These are phyloP conservation scores for Agrochola macilenta DNA, from an alignment of 2,888 invertebrate genomes.

Conservation along the genomic window DNA sequence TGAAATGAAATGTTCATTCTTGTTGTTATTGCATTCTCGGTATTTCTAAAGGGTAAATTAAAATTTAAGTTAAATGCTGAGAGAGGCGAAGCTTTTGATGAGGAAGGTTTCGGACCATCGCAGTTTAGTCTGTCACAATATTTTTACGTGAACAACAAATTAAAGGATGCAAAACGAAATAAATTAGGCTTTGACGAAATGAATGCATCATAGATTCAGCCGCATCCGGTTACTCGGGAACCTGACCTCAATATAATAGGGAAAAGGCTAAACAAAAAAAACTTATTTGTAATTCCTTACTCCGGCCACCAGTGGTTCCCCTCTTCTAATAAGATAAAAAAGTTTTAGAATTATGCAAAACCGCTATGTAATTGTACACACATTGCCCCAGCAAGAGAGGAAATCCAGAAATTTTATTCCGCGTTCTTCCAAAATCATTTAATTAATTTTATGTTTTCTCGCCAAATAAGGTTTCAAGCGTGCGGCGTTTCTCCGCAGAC, in stretches of 20 bases:
- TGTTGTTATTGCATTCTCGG: neutral
- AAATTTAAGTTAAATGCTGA: no score
- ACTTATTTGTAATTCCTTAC: neutral
- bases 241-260: no score
- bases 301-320: neutral
- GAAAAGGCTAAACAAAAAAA: no score
- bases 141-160: no score
- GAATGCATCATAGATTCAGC: no score
- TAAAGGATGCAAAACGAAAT: no score
- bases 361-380: neutral
- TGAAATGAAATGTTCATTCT: conserved; percentile 1
- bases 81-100: no score
- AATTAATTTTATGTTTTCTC: conserved; percentile 66
- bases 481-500: no score
- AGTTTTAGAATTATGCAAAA: conserved; percentile 14
- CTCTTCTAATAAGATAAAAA: conserved; percentile 18
- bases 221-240: no score
- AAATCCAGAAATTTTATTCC: conserved; percentile 65
- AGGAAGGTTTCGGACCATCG: no score
- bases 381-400: conserved; percentile 25
- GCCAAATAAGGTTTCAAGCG: neutral
- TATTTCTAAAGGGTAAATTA: neutral
- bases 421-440: conserved; percentile 62
- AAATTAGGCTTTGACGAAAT: no score
- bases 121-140: no score